Percentiles rank a stretch among this genome's conserved stretches.
These are phyloP conservation scores for Balearica regulorum DNA, from an alignment of 2,797 vertebrate genomes.

Conservation along the genomic window DNA sequence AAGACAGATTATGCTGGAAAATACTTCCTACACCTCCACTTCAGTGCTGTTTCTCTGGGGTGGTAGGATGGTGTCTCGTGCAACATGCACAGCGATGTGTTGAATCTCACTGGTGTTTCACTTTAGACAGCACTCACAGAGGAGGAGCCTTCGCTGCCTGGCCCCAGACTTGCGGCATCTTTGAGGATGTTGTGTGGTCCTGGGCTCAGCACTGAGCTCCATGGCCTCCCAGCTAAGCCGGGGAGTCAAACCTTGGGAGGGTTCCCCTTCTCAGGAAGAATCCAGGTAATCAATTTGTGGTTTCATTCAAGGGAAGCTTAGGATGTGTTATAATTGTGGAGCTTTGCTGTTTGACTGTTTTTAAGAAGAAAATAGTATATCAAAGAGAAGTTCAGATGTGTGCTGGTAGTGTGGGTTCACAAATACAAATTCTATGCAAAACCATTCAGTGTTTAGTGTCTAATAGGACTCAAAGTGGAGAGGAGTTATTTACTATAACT, in stretches of 20 bases:
- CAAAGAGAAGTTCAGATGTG: neutral
- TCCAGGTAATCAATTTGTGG: slow-evolving; percentile 26
- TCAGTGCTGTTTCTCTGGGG: neutral
- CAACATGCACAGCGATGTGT: neutral
- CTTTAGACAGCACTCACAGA: slow-evolving; percentile 15
- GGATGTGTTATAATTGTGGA: neutral
- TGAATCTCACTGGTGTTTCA: neutral
- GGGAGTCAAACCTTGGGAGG: neutral
- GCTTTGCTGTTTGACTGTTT: neutral
- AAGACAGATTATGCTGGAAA: neutral
- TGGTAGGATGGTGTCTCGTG: neutral
- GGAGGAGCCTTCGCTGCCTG: neutral
- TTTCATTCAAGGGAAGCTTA: neutral
- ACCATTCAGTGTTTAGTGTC: neutral
- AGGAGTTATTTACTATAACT: neutral
- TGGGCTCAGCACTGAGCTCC: slow-evolving; percentile 23
- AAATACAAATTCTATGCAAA: neutral
- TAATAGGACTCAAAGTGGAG: neutral
- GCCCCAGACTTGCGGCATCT: slow-evolving; percentile 72
- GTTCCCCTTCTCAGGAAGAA: neutral
- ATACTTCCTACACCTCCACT: neutral
- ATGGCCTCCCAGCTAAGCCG: slow-evolving; percentile 11
- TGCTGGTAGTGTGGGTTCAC: neutral
- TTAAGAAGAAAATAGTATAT: neutral
- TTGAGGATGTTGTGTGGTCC: slow-evolving; percentile 65